Evolutionary conservation across 2,888 invertebrate genomes (phyloP).

Genomic region (Teleogryllus oceanicus): DNA sequence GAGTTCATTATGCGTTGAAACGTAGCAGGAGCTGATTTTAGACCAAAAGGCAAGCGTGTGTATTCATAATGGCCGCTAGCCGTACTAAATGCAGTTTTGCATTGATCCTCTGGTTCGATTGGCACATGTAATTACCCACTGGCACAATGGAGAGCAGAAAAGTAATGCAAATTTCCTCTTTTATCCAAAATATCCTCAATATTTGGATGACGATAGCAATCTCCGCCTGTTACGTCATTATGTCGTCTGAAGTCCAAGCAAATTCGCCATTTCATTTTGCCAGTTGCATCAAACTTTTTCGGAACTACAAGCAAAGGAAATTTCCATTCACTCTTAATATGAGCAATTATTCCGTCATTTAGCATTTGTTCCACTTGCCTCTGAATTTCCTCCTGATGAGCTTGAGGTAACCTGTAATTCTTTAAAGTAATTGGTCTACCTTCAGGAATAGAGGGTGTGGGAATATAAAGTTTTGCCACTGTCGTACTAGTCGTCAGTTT

Average conservation of each 20-base stretch:
- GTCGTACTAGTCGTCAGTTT: neutral
- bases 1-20: constrained; percentile 44
- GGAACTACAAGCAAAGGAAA: constrained; percentile 41
- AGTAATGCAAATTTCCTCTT: constrained; percentile 42
- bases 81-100: constrained; percentile 42
- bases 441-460: neutral
- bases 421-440: too few species aligned
- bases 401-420: too few species aligned
- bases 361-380: too few species aligned
- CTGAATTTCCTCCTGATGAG: too few species aligned
- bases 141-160: constrained; percentile 42
- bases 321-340: constrained; percentile 21
- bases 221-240: constrained; percentile 27
- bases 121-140: constrained; percentile 43
- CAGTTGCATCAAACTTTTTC: constrained; percentile 40
- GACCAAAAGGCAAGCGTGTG: constrained; percentile 42
- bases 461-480: neutral
- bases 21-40: constrained; percentile 42
- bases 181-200: neutral
- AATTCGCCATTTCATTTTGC: neutral
- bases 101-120: constrained; percentile 38
- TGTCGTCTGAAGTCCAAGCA: constrained; percentile 40
- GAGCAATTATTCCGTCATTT: neutral
- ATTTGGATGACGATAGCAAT: too few species aligned
- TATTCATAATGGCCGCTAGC: constrained; percentile 36